phyloP scores from a whole-genome alignment of 2,797 vertebrate species.

The Phalloptychus januarius region DNA sequence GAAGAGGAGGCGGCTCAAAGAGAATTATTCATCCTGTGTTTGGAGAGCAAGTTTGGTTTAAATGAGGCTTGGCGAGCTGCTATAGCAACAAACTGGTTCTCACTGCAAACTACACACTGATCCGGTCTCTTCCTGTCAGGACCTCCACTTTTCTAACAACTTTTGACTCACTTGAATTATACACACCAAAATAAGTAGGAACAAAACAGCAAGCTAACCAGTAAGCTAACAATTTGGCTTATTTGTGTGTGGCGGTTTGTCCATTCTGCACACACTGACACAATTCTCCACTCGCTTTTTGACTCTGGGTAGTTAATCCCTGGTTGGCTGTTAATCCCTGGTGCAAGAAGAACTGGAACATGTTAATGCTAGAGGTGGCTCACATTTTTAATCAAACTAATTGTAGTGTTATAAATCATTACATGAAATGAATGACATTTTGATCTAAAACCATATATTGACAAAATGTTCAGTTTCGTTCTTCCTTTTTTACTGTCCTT shows the following conservation, averaged over 20 bases:
- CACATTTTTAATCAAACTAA: background rate
- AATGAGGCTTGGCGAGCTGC: slow-evolving; percentile 73
- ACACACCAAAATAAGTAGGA: slow-evolving; percentile 2
- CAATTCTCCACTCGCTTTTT: slow-evolving; percentile 45
- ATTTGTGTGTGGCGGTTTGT: slow-evolving; percentile 37
- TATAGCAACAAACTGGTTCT: slow-evolving; percentile 33
- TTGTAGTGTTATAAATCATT: background rate
- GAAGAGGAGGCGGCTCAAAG: slow-evolving; percentile 75
- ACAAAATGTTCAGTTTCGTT: background rate
- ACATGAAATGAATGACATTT: no score
- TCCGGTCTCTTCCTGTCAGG: background rate
- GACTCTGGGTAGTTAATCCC: slow-evolving; percentile 44
- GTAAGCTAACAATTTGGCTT: background rate
- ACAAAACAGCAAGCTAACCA: slow-evolving; percentile 17
- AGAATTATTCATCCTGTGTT: slow-evolving; percentile 88
- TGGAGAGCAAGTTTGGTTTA: slow-evolving; percentile 79
- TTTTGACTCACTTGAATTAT: slow-evolving; percentile 21
- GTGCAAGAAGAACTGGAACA: slow-evolving; percentile 15
- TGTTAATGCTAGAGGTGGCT: background rate
- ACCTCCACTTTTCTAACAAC: background rate
- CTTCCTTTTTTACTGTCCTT: background rate
- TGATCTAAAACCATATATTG: no score
- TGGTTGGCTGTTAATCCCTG: slow-evolving; percentile 51
- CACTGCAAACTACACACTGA: slow-evolving; percentile 54
- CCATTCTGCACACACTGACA: slow-evolving; percentile 41